Percentiles rank a stretch among this genome's conserved stretches.
Evolutionary conservation across 2,888 invertebrate genomes (phyloP).

Genomic region (Charanyca ferruginea): DNA sequence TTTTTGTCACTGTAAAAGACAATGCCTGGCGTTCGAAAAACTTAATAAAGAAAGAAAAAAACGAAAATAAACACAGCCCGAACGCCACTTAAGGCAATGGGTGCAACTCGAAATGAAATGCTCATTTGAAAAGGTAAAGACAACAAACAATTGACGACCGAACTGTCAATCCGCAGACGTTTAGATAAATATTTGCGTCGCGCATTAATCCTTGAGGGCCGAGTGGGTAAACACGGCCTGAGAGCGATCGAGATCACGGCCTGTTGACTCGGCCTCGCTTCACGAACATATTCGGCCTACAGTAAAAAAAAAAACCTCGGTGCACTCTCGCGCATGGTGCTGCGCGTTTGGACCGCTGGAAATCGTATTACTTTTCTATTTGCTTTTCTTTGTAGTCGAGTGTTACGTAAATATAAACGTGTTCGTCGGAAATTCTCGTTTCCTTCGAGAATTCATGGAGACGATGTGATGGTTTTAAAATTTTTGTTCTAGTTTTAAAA

Average conservation of each 20-base stretch:
- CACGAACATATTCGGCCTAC: slow-evolving; percentile 69
- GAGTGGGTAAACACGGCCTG: slow-evolving; percentile 81
- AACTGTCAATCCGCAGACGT: slow-evolving; percentile 91
- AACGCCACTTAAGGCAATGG: slow-evolving; percentile 89
- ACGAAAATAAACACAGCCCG: slow-evolving; percentile 77
- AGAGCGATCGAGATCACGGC: slow-evolving; percentile 86
- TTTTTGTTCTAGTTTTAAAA: slow-evolving; percentile 61
- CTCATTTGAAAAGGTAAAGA: slow-evolving; percentile 90
- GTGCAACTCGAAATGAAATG: slow-evolving; percentile 88
- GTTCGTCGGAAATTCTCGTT: slow-evolving; percentile 88
- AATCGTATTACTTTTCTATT: slow-evolving; percentile 90
- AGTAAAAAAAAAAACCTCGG: slow-evolving; percentile 78
- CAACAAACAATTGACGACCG: slow-evolving; percentile 90
- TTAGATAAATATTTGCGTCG: slow-evolving; percentile 90
- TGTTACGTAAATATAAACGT: slow-evolving; percentile 89
- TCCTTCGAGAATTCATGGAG: slow-evolving; percentile 84
- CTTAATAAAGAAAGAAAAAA: slow-evolving; percentile 70
- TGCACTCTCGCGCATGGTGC: slow-evolving; percentile 79
- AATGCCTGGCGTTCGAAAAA: slow-evolving; percentile 74
- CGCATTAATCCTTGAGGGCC: slow-evolving; percentile 89
- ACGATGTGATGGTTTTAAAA: slow-evolving; percentile 67
- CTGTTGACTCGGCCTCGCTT: slow-evolving; percentile 84
- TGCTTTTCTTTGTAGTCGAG: slow-evolving; percentile 90
- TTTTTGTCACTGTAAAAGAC: slow-evolving; percentile 80
- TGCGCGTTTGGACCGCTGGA: slow-evolving; percentile 77